Base-by-base conservation (phyloP, 1,140 invertebrate species). In the Cotesia vestalis region DNA sequence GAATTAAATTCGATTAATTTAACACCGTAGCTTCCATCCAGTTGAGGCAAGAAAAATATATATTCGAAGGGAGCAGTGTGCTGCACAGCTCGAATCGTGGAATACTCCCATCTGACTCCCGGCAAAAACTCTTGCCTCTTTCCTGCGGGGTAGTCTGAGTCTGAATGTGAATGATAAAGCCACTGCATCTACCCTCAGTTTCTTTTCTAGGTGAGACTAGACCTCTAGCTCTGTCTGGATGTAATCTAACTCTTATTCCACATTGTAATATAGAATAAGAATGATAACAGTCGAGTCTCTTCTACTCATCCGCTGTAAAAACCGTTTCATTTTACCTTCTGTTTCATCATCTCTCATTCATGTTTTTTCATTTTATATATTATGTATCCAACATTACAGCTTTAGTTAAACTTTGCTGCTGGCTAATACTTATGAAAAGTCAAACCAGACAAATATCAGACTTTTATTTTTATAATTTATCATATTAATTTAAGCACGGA, bases 1-100 rank as follows among this genome's bases (percentile, higher is more conserved):
- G 64, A 72, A 72, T 67, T 67, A 72, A 72, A 72, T 72, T 72
- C 57, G 64, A 72, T 72, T 72, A 67, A 72, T 72, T 72, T 72
- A 67, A 66, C 71, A 72, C 71, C 38, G 12, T 12, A 51, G 38
- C 38, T 38, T 46, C 40, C 40, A 46, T 46, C 17, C 61, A 12
- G 68, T 62, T 36, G 62, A 11, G 46, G 63, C 38, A 46, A 27
- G 51, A 40, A 66, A 72, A 40, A 72, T 57, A 72, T 55, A 71
- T 52, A 71, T 62, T 46, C 46, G 27, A 27, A 27, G 27, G 27
- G 27, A 27, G 27, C 27, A 27, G 61, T 12, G 12, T 46, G 40
- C 62, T 40, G 36, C 1, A 27, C 27, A 27, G 27, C 27, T 27
- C 27, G 27, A 27, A 27, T 27, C 27, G 27, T 27, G 27, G 27